Percentiles rank a stretch among this genome's conserved stretches.
Evolutionary conservation across 1,140 invertebrate genomes (phyloP).

Genomic region (Zaprionus inermis): DNA sequence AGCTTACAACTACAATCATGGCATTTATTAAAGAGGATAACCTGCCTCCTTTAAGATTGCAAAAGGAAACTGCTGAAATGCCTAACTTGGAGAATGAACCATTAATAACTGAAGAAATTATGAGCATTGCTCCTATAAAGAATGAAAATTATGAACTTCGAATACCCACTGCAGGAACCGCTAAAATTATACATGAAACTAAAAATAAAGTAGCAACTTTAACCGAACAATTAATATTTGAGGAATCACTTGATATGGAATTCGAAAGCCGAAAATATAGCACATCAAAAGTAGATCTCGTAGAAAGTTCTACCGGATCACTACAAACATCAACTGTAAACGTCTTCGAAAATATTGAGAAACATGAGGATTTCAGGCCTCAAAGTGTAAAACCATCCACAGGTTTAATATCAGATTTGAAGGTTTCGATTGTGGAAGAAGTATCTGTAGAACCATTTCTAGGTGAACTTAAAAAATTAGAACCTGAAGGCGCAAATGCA

Average conservation of each 20-base stretch:
- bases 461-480: constrained; percentile 65
- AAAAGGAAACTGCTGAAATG: constrained; percentile 30
- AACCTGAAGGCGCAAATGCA: constrained; percentile 24
- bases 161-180: constrained; percentile 37
- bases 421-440: constrained; percentile 87
- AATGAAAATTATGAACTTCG: constrained; percentile 58
- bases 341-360: constrained; percentile 64
- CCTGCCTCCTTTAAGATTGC: constrained; percentile 18
- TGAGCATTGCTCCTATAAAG: constrained; percentile 52
- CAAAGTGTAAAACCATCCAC: constrained; percentile 11
- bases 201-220: constrained; percentile 40
- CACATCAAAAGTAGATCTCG: constrained; percentile 10
- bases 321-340: constrained; percentile 52
- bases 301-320: constrained; percentile 17
- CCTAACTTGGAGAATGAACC: constrained; percentile 42
- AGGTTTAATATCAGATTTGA: constrained; percentile 34
- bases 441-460: constrained; percentile 85
- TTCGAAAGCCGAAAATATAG: neutral
- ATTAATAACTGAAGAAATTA: constrained; percentile 62
- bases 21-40: constrained; percentile 60
- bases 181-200: constrained; percentile 33
- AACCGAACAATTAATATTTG: constrained; percentile 38
- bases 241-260: constrained; percentile 40
- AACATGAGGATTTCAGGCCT: constrained; percentile 65
- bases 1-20: constrained; percentile 54